Percentiles rank a stretch among this genome's conserved stretches.
Evolutionary conservation across 1,140 invertebrate species (phyloP).

Genomic region (Hormaphis cornu): DNA sequence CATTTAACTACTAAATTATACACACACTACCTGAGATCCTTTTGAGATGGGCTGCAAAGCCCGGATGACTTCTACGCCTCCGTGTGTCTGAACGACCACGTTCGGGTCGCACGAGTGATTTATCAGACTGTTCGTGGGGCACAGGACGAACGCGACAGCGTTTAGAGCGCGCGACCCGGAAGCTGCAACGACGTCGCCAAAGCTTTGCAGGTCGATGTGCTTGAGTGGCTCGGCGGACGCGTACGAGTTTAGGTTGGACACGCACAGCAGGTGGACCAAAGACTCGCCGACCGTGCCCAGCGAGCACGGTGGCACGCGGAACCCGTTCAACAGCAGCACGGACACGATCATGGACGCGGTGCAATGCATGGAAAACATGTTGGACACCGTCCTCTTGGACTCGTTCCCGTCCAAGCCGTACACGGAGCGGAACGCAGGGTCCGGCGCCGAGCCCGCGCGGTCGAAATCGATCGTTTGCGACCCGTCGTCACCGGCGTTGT

Average conservation of each 20-base stretch:
- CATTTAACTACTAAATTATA: not conserved
- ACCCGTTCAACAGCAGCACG: not conserved
- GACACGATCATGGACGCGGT: constrained; percentile 5
- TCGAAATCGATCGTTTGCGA: no score
- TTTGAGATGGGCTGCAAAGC: constrained; percentile 55
- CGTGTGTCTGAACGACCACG: constrained; percentile 53
- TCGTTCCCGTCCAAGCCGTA: not conserved
- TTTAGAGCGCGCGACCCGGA: not conserved
- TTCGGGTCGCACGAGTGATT: constrained; percentile 89
- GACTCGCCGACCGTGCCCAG: not conserved
- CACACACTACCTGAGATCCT: constrained; percentile 50
- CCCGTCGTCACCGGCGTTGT: no score
- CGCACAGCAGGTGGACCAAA: not conserved
- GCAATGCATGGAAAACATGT: constrained; percentile 13
- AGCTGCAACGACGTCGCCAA: not conserved
- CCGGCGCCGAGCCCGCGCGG: no score
- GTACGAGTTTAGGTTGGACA: not conserved
- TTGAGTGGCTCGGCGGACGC: not conserved
- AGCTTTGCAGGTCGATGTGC: not conserved
- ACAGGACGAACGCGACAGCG: constrained; percentile 46
- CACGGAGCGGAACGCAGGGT: not conserved
- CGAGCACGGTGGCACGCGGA: not conserved
- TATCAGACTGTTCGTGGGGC: constrained; percentile 69
- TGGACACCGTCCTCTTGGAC: not conserved
- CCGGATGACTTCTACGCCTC: constrained; percentile 47